These are phyloP conservation scores for Cheilosia pagana DNA, from an alignment of 2,888 invertebrate genomes.

Conservation along the genomic window DNA sequence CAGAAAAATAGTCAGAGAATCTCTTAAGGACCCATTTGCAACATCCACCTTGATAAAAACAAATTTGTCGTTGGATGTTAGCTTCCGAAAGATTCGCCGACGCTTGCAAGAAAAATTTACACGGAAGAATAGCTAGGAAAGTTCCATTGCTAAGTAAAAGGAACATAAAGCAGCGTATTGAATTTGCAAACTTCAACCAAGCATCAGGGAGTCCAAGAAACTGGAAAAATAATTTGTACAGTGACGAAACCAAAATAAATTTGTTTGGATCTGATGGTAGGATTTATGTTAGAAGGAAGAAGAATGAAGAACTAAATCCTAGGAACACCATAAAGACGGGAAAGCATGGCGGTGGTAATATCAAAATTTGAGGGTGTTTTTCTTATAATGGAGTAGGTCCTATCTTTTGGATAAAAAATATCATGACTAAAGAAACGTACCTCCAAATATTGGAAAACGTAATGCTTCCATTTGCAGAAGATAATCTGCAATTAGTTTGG, in stretches of 20 bases:
- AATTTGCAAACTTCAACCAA: too few relatives aligned
- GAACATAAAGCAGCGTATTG: too few relatives aligned
- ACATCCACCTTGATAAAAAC: conserved; percentile 17
- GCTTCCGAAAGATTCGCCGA: conserved; percentile 18
- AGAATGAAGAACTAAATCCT: too few relatives aligned
- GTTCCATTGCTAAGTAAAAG: too few relatives aligned
- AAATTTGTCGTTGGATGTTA: conserved; percentile 13
- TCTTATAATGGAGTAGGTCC: neutral
- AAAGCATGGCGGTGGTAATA: neutral
- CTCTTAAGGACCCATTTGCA: conserved; percentile 17
- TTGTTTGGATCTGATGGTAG: conserved; percentile 21
- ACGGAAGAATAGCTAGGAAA: too few relatives aligned
- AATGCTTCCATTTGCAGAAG: too few relatives aligned
- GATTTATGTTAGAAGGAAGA: conserved; percentile 6
- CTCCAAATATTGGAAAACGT: too few relatives aligned
- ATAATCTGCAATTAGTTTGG: too few relatives aligned
- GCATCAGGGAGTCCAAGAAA: too few relatives aligned
- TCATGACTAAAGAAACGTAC: too few relatives aligned
- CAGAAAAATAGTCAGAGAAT: conserved; percentile 12
- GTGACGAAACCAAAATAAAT: conserved; percentile 29
- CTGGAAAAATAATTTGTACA: conserved; percentile 12
- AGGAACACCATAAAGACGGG: neutral
- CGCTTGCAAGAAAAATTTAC: conserved; percentile 24
- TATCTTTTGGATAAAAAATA: too few relatives aligned
- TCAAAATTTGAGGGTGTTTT: conserved; percentile 7